phyloP scores from a whole-genome alignment of 1,140 invertebrate species.

The Chrysopa pallens region DNA sequence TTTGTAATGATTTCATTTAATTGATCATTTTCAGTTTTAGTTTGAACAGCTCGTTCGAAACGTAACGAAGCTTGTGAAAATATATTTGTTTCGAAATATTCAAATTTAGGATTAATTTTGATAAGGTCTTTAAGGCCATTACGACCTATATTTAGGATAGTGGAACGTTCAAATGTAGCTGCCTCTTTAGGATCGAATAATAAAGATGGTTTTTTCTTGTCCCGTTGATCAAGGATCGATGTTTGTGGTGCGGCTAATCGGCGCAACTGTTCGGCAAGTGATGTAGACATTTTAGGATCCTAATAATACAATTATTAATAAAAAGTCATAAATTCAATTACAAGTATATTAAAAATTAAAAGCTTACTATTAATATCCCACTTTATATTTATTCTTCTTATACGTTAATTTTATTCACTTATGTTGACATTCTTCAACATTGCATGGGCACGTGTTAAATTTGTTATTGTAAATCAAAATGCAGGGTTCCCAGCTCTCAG shows the following conservation, averaged over 20 bases:
- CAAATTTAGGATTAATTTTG: constrained; percentile 48
- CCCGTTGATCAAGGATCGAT: constrained; percentile 37
- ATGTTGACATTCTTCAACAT: no score
- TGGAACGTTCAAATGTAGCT: constrained; percentile 61
- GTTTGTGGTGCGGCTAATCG: constrained; percentile 65
- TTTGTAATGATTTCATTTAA: constrained; percentile 58
- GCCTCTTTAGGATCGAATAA: constrained; percentile 81
- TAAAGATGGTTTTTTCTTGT: constrained; percentile 58
- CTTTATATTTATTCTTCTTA: no score
- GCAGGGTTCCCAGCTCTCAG: no score
- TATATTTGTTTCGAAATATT: constrained; percentile 50
- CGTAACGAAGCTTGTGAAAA: constrained; percentile 55
- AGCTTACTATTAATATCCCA: no score
- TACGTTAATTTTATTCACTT: no score
- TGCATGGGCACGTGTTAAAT: no score
- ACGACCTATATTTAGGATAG: constrained; percentile 66
- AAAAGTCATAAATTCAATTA: no score
- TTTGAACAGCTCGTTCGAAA: constrained; percentile 65
- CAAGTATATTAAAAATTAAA: no score
- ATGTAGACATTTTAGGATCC: constrained; percentile 36
- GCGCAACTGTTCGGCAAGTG: constrained; percentile 67
- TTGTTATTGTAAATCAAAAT: no score
- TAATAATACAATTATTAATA: no score
- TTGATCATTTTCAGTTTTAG: constrained; percentile 51
- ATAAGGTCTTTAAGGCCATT: constrained; percentile 70